phyloP scores from a whole-genome alignment of 2,888 invertebrate species.

The Polyommatus iphigenia region DNA sequence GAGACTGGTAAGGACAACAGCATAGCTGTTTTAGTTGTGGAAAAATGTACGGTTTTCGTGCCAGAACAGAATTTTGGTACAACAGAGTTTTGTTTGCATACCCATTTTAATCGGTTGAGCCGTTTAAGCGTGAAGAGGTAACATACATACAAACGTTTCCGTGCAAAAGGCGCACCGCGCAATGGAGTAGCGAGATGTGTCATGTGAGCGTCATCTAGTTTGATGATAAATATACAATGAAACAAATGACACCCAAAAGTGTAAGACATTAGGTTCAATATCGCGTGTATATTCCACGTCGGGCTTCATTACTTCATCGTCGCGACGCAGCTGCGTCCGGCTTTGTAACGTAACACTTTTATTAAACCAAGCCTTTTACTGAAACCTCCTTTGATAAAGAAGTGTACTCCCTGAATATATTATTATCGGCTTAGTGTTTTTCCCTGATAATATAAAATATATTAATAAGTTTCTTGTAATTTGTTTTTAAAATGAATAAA shows the following conservation, averaged over 20 bases:
- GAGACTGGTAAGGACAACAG: too few relatives aligned
- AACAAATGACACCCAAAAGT: background rate
- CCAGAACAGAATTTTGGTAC: too few relatives aligned
- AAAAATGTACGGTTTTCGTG: too few relatives aligned
- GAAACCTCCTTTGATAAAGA: background rate
- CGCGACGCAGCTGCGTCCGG: conserved; percentile 2
- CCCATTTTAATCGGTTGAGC: too few relatives aligned
- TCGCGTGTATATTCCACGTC: background rate
- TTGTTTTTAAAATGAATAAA: background rate
- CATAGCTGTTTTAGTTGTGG: too few relatives aligned
- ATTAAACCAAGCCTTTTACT: conserved; percentile 10
- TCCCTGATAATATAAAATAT: background rate
- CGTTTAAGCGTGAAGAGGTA: too few relatives aligned
- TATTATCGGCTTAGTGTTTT: background rate
- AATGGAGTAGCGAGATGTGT: too few relatives aligned
- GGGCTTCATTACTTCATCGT: background rate
- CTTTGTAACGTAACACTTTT: background rate
- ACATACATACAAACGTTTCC: too few relatives aligned
- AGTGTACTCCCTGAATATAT: background rate
- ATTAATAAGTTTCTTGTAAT: background rate
- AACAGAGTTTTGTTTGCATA: too few relatives aligned
- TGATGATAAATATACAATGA: background rate
- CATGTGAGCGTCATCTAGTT: too few relatives aligned
- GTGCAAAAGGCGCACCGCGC: too few relatives aligned
- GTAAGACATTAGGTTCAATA: background rate